Percentiles rank a stretch among this genome's conserved stretches.
Evolutionary conservation across 1,140 invertebrate genomes (phyloP).

Genomic region (Drosophila bocqueti): DNA sequence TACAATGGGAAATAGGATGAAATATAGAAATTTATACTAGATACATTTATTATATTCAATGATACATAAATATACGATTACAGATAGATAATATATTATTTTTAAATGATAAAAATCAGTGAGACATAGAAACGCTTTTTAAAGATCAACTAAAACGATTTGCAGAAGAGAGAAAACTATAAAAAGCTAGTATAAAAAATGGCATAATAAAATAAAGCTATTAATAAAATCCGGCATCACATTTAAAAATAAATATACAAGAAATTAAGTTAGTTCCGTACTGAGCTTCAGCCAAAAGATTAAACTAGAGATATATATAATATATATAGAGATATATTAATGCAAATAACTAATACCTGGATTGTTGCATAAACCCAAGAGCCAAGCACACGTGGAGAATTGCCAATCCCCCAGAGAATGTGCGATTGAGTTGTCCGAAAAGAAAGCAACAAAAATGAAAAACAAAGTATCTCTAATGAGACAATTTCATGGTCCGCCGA

Average conservation of each 20-base stretch:
- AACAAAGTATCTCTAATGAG: slow-evolving; percentile 41
- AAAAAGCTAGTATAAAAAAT: too few relatives aligned
- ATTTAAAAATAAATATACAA: neutral
- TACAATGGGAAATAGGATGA: too few relatives aligned
- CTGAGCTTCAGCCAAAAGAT: neutral
- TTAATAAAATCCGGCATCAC: neutral
- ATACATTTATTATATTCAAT: too few relatives aligned
- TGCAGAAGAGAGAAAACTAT: too few relatives aligned
- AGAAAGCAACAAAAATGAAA: neutral
- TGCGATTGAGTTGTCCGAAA: slow-evolving; percentile 21
- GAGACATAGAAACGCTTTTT: neutral
- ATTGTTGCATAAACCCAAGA: neutral
- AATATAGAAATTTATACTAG: too few relatives aligned
- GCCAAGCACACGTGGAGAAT: neutral
- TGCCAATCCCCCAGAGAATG: neutral
- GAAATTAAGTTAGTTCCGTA: neutral
- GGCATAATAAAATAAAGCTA: neutral
- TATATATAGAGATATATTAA: too few relatives aligned
- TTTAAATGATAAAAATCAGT: neutral
- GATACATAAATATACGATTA: too few relatives aligned
- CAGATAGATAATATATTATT: neutral
- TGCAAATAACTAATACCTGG: neutral
- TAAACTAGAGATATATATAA: neutral
- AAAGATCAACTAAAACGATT: too few relatives aligned
- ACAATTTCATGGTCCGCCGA: slow-evolving; percentile 42